Evolutionary conservation across 2,113 vertebrate species (phyloP).

Genomic region (Penelope pileata): DNA sequence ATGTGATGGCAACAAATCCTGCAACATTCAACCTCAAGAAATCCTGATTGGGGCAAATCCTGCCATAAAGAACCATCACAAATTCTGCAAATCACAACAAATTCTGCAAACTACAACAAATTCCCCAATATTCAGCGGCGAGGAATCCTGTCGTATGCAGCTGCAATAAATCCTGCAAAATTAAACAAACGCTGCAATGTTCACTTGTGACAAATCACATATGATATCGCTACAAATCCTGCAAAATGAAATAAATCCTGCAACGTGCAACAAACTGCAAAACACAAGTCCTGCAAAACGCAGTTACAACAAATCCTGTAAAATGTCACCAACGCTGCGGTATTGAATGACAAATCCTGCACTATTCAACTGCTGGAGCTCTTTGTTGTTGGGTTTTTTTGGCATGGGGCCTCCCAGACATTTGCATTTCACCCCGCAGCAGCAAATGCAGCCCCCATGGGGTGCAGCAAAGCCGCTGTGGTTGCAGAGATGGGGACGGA

Average conservation of each 20-base stretch:
- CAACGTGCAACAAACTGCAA: not conserved
- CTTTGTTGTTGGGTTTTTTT: too few species aligned
- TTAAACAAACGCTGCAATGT: not conserved
- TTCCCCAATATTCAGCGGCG: accelerated
- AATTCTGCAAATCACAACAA: not conserved
- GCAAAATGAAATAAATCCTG: not conserved
- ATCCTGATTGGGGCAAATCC: accelerated
- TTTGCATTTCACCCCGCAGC: accelerated
- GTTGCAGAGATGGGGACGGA: not conserved
- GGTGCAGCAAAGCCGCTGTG: accelerated
- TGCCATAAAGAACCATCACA: accelerated
- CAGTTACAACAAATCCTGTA: not conserved
- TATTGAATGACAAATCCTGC: too few species aligned
- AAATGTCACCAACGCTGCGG: not conserved
- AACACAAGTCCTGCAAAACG: too few species aligned
- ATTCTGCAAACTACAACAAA: not conserved
- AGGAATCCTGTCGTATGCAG: not conserved
- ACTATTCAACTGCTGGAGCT: accelerated
- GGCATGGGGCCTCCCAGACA: not conserved
- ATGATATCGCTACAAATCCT: not conserved
- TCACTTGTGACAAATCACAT: too few species aligned
- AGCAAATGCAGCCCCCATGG: not conserved
- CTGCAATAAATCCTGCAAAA: not conserved
- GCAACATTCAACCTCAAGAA: not conserved
- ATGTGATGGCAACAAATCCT: accelerated